Evolutionary conservation across 2,113 vertebrate species (phyloP).

Genomic region (Heliornis fulica): DNA sequence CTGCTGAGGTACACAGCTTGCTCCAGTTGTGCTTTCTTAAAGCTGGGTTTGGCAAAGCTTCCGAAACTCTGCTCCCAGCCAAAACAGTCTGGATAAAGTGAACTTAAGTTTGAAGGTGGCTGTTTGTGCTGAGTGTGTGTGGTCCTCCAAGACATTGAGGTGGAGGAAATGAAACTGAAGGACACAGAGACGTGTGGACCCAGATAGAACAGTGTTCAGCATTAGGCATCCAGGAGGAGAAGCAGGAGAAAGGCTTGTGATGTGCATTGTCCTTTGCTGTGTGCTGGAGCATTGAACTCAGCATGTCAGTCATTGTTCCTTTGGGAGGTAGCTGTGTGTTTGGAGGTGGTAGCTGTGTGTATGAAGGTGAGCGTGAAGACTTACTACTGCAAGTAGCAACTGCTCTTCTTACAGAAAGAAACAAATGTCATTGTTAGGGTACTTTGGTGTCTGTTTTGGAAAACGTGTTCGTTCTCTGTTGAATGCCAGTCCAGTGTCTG

Average conservation of each 20-base stretch:
- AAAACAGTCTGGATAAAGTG: slow-evolving; percentile 3
- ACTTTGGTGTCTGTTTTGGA: neutral
- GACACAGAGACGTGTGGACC: no score
- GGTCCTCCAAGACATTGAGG: neutral
- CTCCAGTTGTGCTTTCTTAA: neutral
- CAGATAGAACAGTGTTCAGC: rapidly evolving
- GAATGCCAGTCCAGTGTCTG: neutral
- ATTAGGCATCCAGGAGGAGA: neutral
- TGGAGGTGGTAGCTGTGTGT: neutral
- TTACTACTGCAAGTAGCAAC: neutral
- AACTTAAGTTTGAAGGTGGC: neutral
- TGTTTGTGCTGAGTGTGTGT: neutral
- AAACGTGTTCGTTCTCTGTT: neutral
- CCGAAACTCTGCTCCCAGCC: neutral
- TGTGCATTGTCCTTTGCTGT: neutral
- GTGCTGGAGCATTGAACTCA: neutral
- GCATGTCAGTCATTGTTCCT: neutral
- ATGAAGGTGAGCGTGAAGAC: neutral
- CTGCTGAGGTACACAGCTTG: neutral
- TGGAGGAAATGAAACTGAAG: neutral
- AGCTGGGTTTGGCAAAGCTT: neutral
- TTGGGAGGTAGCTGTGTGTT: neutral
- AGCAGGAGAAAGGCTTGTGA: neutral
- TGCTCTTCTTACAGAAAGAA: neutral
- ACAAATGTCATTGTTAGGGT: neutral